Conservation (phyloP, 2,888 invertebrate genomes). For the Chaitophorus viminalis region DNA sequence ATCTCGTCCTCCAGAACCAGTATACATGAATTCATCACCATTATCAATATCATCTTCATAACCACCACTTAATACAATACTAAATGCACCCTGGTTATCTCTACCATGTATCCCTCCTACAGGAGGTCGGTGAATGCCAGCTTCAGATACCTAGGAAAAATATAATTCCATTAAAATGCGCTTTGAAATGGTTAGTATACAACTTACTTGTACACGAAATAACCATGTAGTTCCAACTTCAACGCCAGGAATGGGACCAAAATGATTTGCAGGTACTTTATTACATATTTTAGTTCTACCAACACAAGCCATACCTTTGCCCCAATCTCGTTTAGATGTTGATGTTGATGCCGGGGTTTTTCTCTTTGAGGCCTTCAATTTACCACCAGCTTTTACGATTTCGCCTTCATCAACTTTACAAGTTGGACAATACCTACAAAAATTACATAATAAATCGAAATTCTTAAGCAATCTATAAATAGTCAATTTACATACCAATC, state of each 20-base stretch:
- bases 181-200: too few species aligned
- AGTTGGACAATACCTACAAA: constrained; percentile 77
- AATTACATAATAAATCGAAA: neutral
- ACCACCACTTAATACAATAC: constrained; percentile 80
- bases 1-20: constrained; percentile 85
- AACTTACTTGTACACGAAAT: constrained; percentile 76
- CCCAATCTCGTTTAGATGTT: constrained; percentile 76
- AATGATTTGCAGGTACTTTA: constrained; percentile 78
- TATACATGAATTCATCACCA: constrained; percentile 83
- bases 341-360: constrained; percentile 72
- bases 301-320: constrained; percentile 84
- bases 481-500: constrained; percentile 70
- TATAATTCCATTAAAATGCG: neutral
- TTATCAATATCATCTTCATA: constrained; percentile 86
- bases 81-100: constrained; percentile 81
- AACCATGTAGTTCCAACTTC: constrained; percentile 86
- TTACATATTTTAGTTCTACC: constrained; percentile 76
- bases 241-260: constrained; percentile 83
- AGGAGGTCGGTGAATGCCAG: constrained; percentile 83
- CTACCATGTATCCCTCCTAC: constrained; percentile 87
- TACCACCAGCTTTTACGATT: constrained; percentile 80
- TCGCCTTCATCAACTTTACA: constrained; percentile 80
- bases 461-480: too few species aligned
- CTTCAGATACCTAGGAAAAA: constrained; percentile 75
- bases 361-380: constrained; percentile 72